Percentiles rank a stretch among this genome's conserved stretches.
phyloP scores from a whole-genome alignment of 2,113 vertebrate species.

The Oenanthe melanoleuca region DNA sequence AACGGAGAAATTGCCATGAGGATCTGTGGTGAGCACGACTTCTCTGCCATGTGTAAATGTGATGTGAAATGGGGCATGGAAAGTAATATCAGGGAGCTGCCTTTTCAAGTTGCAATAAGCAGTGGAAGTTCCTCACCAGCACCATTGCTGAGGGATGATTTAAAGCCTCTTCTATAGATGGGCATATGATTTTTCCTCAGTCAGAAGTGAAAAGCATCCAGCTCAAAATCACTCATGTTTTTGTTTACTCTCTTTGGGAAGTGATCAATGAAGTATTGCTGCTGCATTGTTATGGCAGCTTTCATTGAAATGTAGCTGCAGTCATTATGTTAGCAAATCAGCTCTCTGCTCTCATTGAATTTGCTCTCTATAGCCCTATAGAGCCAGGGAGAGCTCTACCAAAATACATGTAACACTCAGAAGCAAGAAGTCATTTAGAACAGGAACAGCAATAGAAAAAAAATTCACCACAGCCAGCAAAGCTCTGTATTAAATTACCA shows the following conservation, averaged over 20 bases:
- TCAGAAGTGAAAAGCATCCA: not conserved
- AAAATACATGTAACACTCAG: not conserved
- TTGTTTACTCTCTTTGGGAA: not conserved
- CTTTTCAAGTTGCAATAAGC: not conserved
- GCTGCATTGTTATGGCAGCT: not conserved
- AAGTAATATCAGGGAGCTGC: not conserved
- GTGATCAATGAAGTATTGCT: not conserved
- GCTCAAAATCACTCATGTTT: not conserved
- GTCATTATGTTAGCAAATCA: not conserved
- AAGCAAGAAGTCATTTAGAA: constrained; percentile 23
- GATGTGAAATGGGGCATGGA: not conserved
- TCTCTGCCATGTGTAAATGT: not conserved
- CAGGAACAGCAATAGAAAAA: constrained; percentile 7
- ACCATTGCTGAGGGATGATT: not conserved
- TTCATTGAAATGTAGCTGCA: constrained; percentile 36
- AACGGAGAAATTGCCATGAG: not conserved
- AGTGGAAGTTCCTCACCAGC: fast-evolving
- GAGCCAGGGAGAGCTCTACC: not conserved
- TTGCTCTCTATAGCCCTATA: not conserved
- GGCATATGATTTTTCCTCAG: not conserved
- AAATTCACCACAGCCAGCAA: constrained; percentile 7
- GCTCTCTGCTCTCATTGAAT: not conserved
- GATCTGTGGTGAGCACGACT: not conserved
- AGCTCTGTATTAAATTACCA: constrained; percentile 30
- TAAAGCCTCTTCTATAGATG: not conserved